Evolutionary conservation across 2,888 invertebrate genomes (phyloP).

Genomic region (Ypsolopha sequella): DNA sequence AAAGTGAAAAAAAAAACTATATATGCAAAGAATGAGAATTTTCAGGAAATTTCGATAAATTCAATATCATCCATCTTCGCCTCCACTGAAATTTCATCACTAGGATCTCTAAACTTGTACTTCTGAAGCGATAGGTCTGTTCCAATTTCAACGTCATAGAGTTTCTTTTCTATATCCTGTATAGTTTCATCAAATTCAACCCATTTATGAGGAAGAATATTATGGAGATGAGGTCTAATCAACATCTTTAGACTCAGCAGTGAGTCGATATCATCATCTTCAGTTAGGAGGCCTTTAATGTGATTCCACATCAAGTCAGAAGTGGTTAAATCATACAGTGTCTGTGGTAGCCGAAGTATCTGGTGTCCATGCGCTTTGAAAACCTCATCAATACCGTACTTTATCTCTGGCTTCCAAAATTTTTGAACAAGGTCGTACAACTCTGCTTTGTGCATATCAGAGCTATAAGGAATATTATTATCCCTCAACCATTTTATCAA

Average conservation of each 20-base stretch:
- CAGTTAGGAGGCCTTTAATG: too few species aligned
- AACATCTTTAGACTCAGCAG: too few species aligned
- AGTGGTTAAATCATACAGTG: slow-evolving; percentile 27
- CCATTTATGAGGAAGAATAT: background rate
- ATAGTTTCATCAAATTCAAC: background rate
- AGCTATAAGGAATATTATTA: slow-evolving; percentile 29
- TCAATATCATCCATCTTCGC: too few species aligned
- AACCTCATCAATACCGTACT: slow-evolving; percentile 23
- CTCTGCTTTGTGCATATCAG: slow-evolving; percentile 28
- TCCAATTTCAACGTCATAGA: background rate
- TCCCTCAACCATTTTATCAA: slow-evolving; percentile 29
- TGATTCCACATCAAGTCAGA: slow-evolving; percentile 26
- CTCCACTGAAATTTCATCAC: too few species aligned
- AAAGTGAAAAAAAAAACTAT: too few species aligned
- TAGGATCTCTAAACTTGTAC: too few species aligned
- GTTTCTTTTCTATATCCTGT: background rate
- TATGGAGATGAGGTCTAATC: background rate
- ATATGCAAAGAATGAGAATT: too few species aligned
- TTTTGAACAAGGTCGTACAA: slow-evolving; percentile 29
- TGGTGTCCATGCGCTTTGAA: slow-evolving; percentile 31
- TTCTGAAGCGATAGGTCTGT: background rate
- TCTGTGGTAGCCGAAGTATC: slow-evolving; percentile 28
- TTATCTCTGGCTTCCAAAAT: slow-evolving; percentile 11
- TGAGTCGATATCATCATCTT: too few species aligned
- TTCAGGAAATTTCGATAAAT: too few species aligned